Evolutionary conservation across 1,140 invertebrate genomes (phyloP).

Genomic region (Caenorhabditis inopinata): DNA sequence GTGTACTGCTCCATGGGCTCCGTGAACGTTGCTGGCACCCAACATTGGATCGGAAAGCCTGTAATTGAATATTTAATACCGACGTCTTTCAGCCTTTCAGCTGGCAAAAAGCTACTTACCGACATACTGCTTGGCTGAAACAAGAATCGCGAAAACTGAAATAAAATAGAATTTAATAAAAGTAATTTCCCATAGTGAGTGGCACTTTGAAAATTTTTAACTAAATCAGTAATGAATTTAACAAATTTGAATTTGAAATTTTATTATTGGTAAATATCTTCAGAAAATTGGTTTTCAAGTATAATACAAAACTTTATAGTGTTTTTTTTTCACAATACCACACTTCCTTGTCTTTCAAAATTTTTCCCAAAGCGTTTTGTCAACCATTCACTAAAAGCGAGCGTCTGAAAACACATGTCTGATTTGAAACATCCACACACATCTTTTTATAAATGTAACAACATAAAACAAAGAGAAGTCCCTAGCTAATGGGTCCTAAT

Average conservation of each 20-base stretch:
- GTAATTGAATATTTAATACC: not conserved
- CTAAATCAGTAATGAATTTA: too few relatives aligned
- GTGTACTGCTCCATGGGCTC: slow-evolving; percentile 67
- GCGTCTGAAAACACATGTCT: not conserved
- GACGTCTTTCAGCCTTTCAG: not conserved
- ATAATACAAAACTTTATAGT: too few relatives aligned
- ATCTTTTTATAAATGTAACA: not conserved
- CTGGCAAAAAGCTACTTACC: slow-evolving; percentile 42
- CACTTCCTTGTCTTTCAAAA: not conserved
- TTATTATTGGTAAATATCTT: too few relatives aligned
- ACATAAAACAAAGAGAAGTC: not conserved
- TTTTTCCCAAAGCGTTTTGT: not conserved
- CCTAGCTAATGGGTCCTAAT: slow-evolving; percentile 11
- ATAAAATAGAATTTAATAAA: too few relatives aligned
- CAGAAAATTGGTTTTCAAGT: too few relatives aligned
- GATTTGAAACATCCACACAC: slow-evolving; percentile 21
- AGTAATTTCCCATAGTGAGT: too few relatives aligned
- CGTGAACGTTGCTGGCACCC: slow-evolving; percentile 65
- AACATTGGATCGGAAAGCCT: slow-evolving; percentile 61
- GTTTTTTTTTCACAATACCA: not conserved
- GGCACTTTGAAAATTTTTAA: too few relatives aligned
- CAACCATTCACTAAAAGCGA: not conserved
- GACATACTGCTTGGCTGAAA: slow-evolving; percentile 66
- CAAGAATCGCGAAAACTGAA: slow-evolving; percentile 66
- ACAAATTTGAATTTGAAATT: too few relatives aligned